A percentile compares a stretch with the other conserved stretches of the same genome.
Evolutionary conservation across 2,797 vertebrate species (phyloP).

Genomic region (Pempheris klunzingeri): DNA sequence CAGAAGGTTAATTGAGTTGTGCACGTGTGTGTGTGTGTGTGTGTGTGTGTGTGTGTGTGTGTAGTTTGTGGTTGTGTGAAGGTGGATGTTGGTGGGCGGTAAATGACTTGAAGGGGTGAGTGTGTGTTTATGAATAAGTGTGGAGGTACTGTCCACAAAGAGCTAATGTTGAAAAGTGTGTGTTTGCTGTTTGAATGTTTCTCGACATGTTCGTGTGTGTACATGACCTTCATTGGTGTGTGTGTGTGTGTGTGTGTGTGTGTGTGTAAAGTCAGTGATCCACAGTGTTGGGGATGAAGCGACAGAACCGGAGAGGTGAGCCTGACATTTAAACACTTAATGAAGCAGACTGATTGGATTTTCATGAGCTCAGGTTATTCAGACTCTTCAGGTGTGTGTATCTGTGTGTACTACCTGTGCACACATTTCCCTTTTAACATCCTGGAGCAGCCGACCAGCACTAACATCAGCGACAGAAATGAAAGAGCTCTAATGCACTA

Average conservation of each 20-base stretch:
- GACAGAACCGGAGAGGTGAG: slow-evolving; percentile 29
- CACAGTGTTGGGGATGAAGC: neutral
- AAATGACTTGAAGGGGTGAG: neutral
- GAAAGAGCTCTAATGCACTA: neutral
- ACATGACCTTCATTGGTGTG: slow-evolving; percentile 11
- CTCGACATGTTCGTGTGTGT: neutral
- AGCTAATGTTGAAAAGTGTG: neutral
- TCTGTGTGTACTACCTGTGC: neutral
- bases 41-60: slow-evolving; percentile 14
- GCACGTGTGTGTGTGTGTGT: neutral
- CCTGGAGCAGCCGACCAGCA: neutral
- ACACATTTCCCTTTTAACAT: neutral
- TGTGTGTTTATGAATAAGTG: neutral
- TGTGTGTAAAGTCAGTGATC: neutral
- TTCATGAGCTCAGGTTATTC: slow-evolving; percentile 41
- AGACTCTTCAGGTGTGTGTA: neutral
- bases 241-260: slow-evolving; percentile 14
- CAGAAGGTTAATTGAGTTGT: slow-evolving; percentile 69
- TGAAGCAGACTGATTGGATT: slow-evolving; percentile 50
- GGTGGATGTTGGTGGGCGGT: slow-evolving; percentile 1
- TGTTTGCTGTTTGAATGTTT: neutral
- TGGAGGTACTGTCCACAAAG: neutral
- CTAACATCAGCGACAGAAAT: neutral
- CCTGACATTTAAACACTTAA: slow-evolving; percentile 66
- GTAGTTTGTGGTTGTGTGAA: slow-evolving; percentile 3